Conservation (phyloP, 2,113 vertebrate genomes). For the Larimichthys polyactis region DNA sequence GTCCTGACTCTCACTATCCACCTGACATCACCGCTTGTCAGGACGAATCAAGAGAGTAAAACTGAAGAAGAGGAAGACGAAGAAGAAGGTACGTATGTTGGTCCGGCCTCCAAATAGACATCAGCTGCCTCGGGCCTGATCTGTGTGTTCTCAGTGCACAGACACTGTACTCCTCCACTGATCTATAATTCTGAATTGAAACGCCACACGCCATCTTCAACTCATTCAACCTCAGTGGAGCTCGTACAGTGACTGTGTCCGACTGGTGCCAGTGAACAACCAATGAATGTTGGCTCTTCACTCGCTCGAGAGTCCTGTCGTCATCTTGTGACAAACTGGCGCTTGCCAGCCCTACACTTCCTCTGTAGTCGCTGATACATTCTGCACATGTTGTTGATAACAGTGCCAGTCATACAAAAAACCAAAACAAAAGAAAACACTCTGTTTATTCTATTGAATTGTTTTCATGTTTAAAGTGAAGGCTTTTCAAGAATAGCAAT, state of each 20-base stretch:
- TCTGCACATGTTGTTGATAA: slow-evolving; percentile 67
- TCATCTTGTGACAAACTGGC: slow-evolving; percentile 49
- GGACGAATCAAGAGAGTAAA: slow-evolving; percentile 86
- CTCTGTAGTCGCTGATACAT: slow-evolving; percentile 42
- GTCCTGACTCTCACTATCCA: slow-evolving; percentile 90
- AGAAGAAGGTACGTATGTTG: slow-evolving; percentile 88
- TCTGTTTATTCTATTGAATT: slow-evolving; percentile 48
- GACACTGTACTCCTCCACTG: slow-evolving; percentile 61
- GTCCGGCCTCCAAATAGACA: slow-evolving; percentile 54
- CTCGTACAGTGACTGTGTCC: slow-evolving; percentile 57
- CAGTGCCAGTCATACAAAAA: slow-evolving; percentile 51
- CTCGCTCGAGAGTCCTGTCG: slow-evolving; percentile 57
- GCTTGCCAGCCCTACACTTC: slow-evolving; percentile 34
- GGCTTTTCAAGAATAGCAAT: slow-evolving; percentile 70
- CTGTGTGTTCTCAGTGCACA: slow-evolving; percentile 51
- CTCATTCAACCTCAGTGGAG: slow-evolving; percentile 51
- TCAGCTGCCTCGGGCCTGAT: slow-evolving; percentile 41
- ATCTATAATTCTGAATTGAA: slow-evolving; percentile 19
- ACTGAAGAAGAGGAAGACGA: slow-evolving; percentile 86
- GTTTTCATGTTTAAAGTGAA: slow-evolving; percentile 69
- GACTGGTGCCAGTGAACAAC: slow-evolving; percentile 54
- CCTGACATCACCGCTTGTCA: slow-evolving; percentile 92
- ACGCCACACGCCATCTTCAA: background rate
- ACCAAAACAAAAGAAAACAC: background rate
- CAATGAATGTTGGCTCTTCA: slow-evolving; percentile 65